Evolutionary conservation across 2,797 vertebrate species (phyloP).

Genomic region (Helicolenus hilgendorfi): DNA sequence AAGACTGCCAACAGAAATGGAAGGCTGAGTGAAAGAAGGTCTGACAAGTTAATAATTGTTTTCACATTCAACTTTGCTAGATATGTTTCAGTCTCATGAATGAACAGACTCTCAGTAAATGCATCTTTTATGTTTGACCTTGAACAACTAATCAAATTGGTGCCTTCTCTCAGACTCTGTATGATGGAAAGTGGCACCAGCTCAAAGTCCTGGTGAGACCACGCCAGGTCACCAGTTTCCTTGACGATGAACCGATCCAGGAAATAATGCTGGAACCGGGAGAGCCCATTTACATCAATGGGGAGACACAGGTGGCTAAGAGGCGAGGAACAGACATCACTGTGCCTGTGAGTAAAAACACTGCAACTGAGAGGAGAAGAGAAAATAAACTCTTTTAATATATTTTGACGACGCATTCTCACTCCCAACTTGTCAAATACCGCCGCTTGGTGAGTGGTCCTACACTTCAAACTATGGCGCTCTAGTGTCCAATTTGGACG

Average conservation of each 20-base stretch:
- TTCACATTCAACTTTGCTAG: not conserved
- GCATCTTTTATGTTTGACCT: not conserved
- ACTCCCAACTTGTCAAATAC: too few species aligned
- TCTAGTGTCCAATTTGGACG: too few species aligned
- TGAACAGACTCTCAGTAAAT: not conserved
- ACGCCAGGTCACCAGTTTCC: constrained; percentile 76
- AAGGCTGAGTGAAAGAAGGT: constrained; percentile 4
- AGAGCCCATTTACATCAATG: constrained; percentile 91
- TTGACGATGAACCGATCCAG: constrained; percentile 85
- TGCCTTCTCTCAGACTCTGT: constrained; percentile 81
- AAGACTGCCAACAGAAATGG: constrained; percentile 1
- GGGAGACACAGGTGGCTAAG: constrained; percentile 90
- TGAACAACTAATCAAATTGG: not conserved
- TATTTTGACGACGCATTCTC: not conserved
- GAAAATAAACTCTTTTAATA: accelerated
- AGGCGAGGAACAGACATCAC: constrained; percentile 73
- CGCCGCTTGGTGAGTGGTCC: too few species aligned
- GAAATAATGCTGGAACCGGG: constrained; percentile 74
- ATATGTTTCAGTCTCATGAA: not conserved
- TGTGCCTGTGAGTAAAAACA: constrained; percentile 84
- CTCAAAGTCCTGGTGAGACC: constrained; percentile 89
- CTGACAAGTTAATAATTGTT: constrained; percentile 41
- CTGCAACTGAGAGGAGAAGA: not conserved
- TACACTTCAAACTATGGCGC: too few species aligned
- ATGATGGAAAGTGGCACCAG: constrained; percentile 91